These are phyloP conservation scores for Champsocephalus esox DNA, from an alignment of 2,797 vertebrate species.

Conservation along the genomic window DNA sequence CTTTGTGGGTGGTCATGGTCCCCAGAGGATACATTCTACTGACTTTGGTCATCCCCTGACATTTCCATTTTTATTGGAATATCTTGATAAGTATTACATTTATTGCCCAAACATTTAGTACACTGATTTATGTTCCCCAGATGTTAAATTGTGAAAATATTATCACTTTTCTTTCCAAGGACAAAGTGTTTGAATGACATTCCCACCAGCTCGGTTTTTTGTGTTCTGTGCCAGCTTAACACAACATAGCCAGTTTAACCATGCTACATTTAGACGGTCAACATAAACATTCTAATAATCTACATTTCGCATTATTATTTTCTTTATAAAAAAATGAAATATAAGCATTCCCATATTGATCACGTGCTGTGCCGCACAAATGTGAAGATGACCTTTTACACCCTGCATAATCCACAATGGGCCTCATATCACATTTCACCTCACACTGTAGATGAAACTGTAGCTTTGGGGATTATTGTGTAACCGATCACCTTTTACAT, in stretches of 20 bases:
- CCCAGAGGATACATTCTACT: not conserved
- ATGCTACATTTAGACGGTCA: not conserved
- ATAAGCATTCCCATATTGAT: not conserved
- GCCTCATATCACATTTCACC: slow-evolving; percentile 19
- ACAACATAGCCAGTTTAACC: not conserved
- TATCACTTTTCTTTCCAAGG: not conserved
- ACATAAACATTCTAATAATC: not conserved
- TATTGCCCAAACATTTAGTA: not conserved
- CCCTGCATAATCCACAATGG: slow-evolving; percentile 12
- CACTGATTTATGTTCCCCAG: not conserved
- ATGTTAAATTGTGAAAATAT: not conserved
- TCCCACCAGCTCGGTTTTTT: not conserved
- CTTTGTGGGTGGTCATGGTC: not conserved
- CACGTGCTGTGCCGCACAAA: not conserved
- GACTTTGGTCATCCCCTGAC: not conserved
- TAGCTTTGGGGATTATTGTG: slow-evolving; percentile 59
- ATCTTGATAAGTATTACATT: not conserved
- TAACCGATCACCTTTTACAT: slow-evolving; percentile 55
- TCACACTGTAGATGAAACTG: slow-evolving; percentile 40
- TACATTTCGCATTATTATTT: not conserved
- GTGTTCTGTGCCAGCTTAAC: not conserved
- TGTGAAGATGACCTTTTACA: not conserved
- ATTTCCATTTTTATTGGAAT: not conserved
- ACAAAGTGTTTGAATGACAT: not conserved
- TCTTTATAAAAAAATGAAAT: not conserved